Percentiles rank a stretch among this genome's conserved stretches.
phyloP scores from a whole-genome alignment of 1,140 invertebrate species.

The Pollicipes pollicipes region DNA sequence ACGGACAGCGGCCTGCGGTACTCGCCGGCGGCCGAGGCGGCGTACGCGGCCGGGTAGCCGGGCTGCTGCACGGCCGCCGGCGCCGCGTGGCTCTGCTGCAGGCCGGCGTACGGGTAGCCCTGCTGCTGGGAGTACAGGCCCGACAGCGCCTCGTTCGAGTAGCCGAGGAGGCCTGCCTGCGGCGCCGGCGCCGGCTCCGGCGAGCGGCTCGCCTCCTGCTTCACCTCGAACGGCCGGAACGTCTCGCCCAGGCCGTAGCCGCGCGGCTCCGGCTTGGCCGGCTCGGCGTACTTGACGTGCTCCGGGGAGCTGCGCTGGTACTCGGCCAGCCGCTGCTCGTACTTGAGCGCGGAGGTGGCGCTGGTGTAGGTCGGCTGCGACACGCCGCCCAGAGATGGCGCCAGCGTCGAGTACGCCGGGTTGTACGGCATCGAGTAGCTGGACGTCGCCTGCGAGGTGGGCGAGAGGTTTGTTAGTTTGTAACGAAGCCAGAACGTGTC shows the following conservation, averaged over 20 bases:
- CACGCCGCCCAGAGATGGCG: slow-evolving; percentile 1
- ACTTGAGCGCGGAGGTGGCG: background rate
- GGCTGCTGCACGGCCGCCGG: background rate
- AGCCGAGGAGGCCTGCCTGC: background rate
- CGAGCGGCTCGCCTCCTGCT: background rate
- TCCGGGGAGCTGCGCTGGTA: background rate
- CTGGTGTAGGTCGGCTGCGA: background rate
- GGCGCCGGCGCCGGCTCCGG: background rate
- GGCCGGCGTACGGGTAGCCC: background rate
- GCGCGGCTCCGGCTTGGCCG: background rate
- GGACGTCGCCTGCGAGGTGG: background rate
- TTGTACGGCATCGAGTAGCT: background rate
- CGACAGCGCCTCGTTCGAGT: background rate
- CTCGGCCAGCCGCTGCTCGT: background rate
- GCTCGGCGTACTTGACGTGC: background rate
- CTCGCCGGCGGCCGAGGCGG: background rate
- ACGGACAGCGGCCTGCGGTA: background rate
- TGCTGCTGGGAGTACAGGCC: background rate
- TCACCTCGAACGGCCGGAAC: background rate
- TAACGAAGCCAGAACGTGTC: no score
- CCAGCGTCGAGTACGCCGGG: background rate
- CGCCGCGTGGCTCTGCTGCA: background rate
- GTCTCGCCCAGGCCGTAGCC: background rate
- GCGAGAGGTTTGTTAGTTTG: no score
- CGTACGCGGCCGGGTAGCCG: background rate